These are phyloP conservation scores for Teleiodes luculella DNA, from an alignment of 2,888 invertebrate genomes.

Conservation along the genomic window DNA sequence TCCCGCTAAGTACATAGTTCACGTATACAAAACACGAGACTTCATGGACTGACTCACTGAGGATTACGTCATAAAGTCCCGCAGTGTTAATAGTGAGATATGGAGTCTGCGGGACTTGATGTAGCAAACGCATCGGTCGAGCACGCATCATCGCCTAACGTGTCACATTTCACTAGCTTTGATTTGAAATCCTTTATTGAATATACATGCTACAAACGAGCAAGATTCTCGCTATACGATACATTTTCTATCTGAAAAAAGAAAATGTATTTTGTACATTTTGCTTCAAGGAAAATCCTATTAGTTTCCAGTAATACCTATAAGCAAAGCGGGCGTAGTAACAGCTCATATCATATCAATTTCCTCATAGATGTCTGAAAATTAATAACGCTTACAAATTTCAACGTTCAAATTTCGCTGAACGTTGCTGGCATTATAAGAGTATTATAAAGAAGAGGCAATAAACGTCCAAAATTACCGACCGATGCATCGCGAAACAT, in stretches of 20 bases:
- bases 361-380: background rate
- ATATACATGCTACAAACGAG: constrained; percentile 16
- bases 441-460: background rate
- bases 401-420: background rate
- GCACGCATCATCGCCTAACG: constrained; percentile 14
- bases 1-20: background rate
- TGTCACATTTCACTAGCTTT: constrained; percentile 21
- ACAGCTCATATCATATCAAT: background rate
- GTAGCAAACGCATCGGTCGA: background rate
- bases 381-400: background rate
- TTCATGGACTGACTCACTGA: background rate
- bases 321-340: constrained; percentile 3
- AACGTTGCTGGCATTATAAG: no score
- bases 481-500: background rate
- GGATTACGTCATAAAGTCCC: background rate
- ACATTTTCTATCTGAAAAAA: no score
- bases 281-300: no score
- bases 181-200: constrained; percentile 21
- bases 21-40: background rate
- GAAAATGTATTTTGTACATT: no score
- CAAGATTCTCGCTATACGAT: no score
- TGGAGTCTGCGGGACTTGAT: background rate
- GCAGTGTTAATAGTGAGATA: background rate
- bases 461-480: background rate
- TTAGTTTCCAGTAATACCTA: no score